A percentile compares a stretch with the other conserved stretches of the same genome.
Evolutionary conservation across 2,888 invertebrate species (phyloP).

Genomic region (Pelosia muscerda): DNA sequence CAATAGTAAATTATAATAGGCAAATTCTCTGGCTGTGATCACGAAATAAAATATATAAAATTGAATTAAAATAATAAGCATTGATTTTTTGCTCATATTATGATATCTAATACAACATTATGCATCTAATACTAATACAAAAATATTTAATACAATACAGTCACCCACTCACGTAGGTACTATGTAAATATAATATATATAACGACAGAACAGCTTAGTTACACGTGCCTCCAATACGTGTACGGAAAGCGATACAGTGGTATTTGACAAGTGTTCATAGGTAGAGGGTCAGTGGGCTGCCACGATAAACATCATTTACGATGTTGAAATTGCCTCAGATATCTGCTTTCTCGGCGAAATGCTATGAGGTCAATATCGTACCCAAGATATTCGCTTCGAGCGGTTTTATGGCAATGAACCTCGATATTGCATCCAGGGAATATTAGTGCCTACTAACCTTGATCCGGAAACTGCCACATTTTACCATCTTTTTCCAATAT

Average conservation of each 20-base stretch:
- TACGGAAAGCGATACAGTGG: slow-evolving; percentile 42
- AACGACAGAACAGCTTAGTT: slow-evolving; percentile 40
- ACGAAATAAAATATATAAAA: too few species aligned
- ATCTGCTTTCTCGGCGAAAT: slow-evolving; percentile 70
- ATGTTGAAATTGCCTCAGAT: slow-evolving; percentile 71
- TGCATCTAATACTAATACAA: not conserved
- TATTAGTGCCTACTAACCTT: slow-evolving; percentile 77
- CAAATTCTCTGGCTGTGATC: too few species aligned
- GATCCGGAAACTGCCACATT: slow-evolving; percentile 76
- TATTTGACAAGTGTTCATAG: slow-evolving; percentile 56
- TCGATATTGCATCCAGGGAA: slow-evolving; percentile 76
- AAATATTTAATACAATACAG: slow-evolving; percentile 2
- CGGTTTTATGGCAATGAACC: slow-evolving; percentile 78
- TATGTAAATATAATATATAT: slow-evolving; percentile 31
- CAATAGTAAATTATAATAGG: too few species aligned
- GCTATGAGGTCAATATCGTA: slow-evolving; percentile 74
- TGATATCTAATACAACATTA: slow-evolving; percentile 8
- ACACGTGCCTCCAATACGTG: slow-evolving; percentile 45
- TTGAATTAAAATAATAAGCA: too few species aligned
- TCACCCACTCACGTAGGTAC: not conserved
- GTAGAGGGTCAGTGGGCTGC: slow-evolving; percentile 63
- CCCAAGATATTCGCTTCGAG: slow-evolving; percentile 72
- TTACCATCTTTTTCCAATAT: slow-evolving; percentile 80
- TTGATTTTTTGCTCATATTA: slow-evolving; percentile 1
- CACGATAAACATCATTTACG: slow-evolving; percentile 75